These are phyloP conservation scores for Dicentrarchus labrax DNA, from an alignment of 2,113 vertebrate genomes.

Conservation along the genomic window DNA sequence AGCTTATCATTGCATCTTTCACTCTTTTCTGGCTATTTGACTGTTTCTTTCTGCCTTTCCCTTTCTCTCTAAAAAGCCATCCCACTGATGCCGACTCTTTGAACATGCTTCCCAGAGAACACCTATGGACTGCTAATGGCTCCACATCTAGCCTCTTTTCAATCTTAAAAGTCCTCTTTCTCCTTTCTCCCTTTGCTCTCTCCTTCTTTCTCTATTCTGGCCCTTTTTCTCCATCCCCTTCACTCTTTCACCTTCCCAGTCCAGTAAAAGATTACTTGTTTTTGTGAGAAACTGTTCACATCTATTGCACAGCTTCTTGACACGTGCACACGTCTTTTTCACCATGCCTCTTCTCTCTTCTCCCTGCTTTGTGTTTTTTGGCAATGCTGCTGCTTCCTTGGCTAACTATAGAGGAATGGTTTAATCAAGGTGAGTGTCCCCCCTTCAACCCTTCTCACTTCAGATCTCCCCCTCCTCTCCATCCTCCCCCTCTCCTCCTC, in stretches of 20 bases:
- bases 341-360: conserved; percentile 85
- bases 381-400: conserved; percentile 91
- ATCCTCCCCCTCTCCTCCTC: conserved; percentile 22
- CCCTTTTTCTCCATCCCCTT: neutral
- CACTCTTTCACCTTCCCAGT: neutral
- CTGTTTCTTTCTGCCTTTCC: neutral
- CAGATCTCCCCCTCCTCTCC: conserved; percentile 19
- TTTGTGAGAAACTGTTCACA: conserved; percentile 51
- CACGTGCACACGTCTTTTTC: conserved; percentile 71
- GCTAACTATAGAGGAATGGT: conserved; percentile 97
- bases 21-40: neutral
- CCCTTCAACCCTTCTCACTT: conserved; percentile 50
- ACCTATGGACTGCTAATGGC: conserved; percentile 47
- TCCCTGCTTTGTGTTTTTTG: conserved; percentile 85
- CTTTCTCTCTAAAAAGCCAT: conserved; percentile 21
- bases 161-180: conserved; percentile 7
- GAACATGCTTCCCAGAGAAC: conserved; percentile 28
- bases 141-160: conserved; percentile 16
- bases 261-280: conserved; percentile 20
- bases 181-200: conserved; percentile 8
- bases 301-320: conserved; percentile 61
- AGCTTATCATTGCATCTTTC: neutral
- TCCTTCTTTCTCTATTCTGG: neutral
- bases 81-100: conserved; percentile 24
- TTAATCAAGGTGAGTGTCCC: conserved; percentile 96